phyloP scores from a whole-genome alignment of 2,797 vertebrate genomes.

The Etheostoma perlongum region DNA sequence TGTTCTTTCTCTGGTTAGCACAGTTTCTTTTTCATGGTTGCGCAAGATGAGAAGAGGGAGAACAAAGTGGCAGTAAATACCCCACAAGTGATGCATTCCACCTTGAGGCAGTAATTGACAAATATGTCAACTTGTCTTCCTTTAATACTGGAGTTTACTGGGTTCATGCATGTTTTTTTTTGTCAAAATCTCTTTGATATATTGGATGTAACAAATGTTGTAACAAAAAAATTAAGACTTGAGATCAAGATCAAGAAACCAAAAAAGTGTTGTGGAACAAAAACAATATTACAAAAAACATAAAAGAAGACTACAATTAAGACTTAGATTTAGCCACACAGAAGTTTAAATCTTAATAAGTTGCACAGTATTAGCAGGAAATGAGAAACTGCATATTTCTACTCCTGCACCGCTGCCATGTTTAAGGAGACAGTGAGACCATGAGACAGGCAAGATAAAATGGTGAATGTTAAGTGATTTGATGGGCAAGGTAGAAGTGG shows the following conservation, averaged over 20 bases:
- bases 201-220: slow-evolving; percentile 1
- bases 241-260: slow-evolving; percentile 1
- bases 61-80: slow-evolving; percentile 29
- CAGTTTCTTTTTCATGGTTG: slow-evolving; percentile 7
- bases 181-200: slow-evolving; percentile 2
- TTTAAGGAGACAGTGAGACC: slow-evolving; percentile 80
- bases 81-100: slow-evolving; percentile 9
- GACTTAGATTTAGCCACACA: slow-evolving; percentile 70
- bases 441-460: slow-evolving; percentile 60
- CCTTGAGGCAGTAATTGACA: slow-evolving; percentile 25
- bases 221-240: neutral
- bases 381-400: neutral
- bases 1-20: neutral
- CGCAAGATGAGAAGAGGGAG: slow-evolving; percentile 15
- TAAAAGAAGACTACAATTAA: neutral
- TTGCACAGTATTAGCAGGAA: neutral
- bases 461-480: slow-evolving; percentile 64
- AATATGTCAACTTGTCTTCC: slow-evolving; percentile 17
- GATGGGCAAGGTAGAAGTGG: slow-evolving; percentile 48
- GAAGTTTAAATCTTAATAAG: slow-evolving; percentile 5
- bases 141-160: neutral
- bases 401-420: slow-evolving; percentile 80
- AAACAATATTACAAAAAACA: neutral
- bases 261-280: neutral
- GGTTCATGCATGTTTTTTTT: neutral